Evolutionary conservation across 2,113 vertebrate species (phyloP).

Genomic region (Clarias macrocephalus): DNA sequence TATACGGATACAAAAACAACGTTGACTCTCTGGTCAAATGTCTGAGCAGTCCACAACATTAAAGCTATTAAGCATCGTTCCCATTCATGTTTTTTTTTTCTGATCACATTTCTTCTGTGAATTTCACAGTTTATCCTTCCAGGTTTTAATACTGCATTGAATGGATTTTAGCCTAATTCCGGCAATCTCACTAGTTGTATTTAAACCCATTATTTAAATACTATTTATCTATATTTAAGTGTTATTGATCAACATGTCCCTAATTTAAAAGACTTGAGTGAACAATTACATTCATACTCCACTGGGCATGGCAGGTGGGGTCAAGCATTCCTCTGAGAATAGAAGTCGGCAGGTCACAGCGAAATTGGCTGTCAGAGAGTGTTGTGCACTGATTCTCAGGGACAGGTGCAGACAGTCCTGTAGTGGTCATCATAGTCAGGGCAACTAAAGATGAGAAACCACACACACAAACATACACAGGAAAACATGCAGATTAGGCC

Average conservation of each 20-base stretch:
- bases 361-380: neutral
- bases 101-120: too few relatives aligned
- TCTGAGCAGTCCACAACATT: neutral
- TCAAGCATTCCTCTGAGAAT: neutral
- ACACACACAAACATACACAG: neutral
- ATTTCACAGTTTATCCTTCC: too few relatives aligned
- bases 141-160: too few relatives aligned
- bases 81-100: too few relatives aligned
- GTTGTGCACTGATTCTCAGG: neutral
- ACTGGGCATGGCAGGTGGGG: neutral
- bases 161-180: too few relatives aligned
- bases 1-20: neutral
- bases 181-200: too few relatives aligned
- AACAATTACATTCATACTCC: constrained; percentile 4
- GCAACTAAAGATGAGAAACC: neutral
- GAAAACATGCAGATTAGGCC: neutral
- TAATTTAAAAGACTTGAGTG: neutral
- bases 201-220: too few relatives aligned
- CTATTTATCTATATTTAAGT: too few relatives aligned
- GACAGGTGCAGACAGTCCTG: neutral
- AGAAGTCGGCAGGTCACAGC: neutral
- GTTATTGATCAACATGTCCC: too few relatives aligned
- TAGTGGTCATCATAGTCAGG: neutral
- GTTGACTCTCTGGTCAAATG: neutral
- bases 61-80: too few relatives aligned